Conservation (phyloP, 2,113 vertebrate genomes). For the Macquaria ambigua region DNA sequence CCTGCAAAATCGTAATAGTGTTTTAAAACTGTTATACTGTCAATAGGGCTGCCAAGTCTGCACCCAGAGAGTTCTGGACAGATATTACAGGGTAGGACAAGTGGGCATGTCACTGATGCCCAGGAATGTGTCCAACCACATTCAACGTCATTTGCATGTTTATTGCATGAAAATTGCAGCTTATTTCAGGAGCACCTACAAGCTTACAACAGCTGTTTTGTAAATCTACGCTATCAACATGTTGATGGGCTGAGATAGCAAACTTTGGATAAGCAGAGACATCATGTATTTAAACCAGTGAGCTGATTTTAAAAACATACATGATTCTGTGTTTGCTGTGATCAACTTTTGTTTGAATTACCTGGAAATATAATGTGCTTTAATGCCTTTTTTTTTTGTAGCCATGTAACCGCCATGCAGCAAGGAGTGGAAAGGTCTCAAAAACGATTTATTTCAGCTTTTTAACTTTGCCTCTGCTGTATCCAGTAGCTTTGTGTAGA, state of each 20-base stretch:
- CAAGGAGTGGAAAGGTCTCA: conserved; percentile 76
- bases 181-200: conserved; percentile 2
- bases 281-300: conserved; percentile 59
- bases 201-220: conserved; percentile 42
- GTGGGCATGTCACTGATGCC: conserved; percentile 64
- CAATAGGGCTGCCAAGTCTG: conserved; percentile 68
- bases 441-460: conserved; percentile 38
- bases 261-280: conserved; percentile 20
- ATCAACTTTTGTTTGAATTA: conserved; percentile 12
- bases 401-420: conserved; percentile 74
- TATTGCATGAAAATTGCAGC: conserved; percentile 60
- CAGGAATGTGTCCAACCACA: conserved; percentile 71
- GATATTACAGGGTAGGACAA: conserved; percentile 77
- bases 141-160: conserved; percentile 70
- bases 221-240: conserved; percentile 9
- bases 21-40: conserved; percentile 64
- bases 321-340: conserved; percentile 50
- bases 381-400: conserved; percentile 75
- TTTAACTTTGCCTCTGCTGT: conserved; percentile 36
- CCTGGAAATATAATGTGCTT: conserved; percentile 46
- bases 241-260: not conserved
- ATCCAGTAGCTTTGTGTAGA: conserved; percentile 51
- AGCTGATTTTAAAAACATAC: conserved; percentile 30
- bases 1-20: conserved; percentile 25
- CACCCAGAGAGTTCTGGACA: conserved; percentile 73